phyloP scores from a whole-genome alignment of 2,113 vertebrate species.

The Cisticola juncidis region DNA sequence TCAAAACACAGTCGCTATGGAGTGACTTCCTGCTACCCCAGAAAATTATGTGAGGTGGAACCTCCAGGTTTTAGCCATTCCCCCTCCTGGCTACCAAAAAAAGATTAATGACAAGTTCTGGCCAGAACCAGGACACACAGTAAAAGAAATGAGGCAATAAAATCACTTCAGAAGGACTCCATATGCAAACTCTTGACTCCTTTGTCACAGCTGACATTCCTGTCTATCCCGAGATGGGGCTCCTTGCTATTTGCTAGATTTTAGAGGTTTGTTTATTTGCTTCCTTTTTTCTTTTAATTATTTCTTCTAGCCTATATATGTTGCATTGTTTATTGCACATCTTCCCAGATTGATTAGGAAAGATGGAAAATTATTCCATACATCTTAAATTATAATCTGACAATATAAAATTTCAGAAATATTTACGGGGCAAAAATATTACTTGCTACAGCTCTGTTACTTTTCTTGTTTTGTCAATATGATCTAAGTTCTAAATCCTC shows the following conservation, averaged over 20 bases:
- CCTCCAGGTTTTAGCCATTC: not conserved
- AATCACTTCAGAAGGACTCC: not conserved
- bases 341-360: not conserved
- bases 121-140: not conserved
- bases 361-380: not conserved
- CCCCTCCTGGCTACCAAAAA: not conserved
- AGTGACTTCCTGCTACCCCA: not conserved
- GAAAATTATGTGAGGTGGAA: not conserved
- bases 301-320: not conserved
- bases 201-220: not conserved
- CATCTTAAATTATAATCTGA: not conserved
- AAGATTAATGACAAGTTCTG: not conserved
- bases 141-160: not conserved
- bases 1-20: not conserved
- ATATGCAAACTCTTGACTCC: not conserved
- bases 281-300: not conserved
- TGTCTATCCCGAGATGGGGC: not conserved
- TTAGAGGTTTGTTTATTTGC: accelerated
- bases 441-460: not conserved
- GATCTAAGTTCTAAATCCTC: not conserved
- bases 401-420: not conserved
- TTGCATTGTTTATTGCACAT: not conserved
- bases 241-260: not conserved
- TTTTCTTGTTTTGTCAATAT: not conserved
- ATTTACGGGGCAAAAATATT: not conserved